phyloP scores from a whole-genome alignment of 1,140 invertebrate genomes.

The Lycorma delicatula region DNA sequence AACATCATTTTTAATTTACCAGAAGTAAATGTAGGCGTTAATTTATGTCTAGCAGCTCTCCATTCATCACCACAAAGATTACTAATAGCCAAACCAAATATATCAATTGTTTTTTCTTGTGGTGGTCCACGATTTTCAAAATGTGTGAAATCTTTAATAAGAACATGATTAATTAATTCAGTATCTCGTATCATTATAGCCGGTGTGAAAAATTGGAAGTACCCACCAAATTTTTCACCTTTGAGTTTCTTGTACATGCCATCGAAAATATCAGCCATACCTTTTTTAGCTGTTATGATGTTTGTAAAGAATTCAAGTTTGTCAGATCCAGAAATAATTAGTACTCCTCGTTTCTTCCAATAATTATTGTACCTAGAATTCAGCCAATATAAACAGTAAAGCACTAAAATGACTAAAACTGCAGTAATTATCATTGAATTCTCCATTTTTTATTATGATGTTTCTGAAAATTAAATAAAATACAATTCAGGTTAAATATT shows the following conservation, averaged over 20 bases:
- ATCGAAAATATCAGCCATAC: slow-evolving; percentile 22
- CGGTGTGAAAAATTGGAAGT: slow-evolving; percentile 40
- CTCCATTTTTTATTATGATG: neutral
- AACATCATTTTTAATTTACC: slow-evolving; percentile 50
- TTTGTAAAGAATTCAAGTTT: slow-evolving; percentile 42
- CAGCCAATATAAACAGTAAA: slow-evolving; percentile 32
- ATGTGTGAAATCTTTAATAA: slow-evolving; percentile 49
- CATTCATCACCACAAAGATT: slow-evolving; percentile 40
- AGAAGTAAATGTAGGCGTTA: slow-evolving; percentile 49
- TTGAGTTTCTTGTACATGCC: slow-evolving; percentile 18
- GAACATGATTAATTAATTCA: slow-evolving; percentile 48
- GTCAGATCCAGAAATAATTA: slow-evolving; percentile 35
- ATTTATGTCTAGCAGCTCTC: slow-evolving; percentile 45
- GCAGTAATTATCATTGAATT: neutral
- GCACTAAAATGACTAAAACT: neutral
- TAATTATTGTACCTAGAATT: slow-evolving; percentile 32
- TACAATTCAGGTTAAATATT: no score
- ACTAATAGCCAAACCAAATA: slow-evolving; percentile 35
- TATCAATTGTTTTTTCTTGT: slow-evolving; percentile 41
- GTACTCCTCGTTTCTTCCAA: slow-evolving; percentile 34
- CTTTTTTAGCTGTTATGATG: slow-evolving; percentile 31
- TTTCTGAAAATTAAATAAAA: neutral
- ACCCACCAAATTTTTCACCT: slow-evolving; percentile 28
- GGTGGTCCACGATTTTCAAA: slow-evolving; percentile 42
- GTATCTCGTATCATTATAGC: slow-evolving; percentile 44